Conservation (phyloP, 2,797 vertebrate genomes). For the Gymnothorax reevesii region DNA sequence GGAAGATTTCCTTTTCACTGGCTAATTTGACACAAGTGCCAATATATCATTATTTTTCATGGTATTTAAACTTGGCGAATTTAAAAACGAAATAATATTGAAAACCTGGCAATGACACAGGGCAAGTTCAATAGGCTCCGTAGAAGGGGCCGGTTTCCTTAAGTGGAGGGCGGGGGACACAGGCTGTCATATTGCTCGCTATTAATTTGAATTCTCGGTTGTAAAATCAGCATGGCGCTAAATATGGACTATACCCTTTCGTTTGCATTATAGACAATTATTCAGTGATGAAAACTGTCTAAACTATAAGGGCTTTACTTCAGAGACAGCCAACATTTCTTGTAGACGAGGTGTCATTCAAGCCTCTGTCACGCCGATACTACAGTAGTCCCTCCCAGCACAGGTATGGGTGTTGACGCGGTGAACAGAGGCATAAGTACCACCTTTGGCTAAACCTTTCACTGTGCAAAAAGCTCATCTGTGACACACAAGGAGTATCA, state of each 20-base stretch:
- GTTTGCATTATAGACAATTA: background rate
- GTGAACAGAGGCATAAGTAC: conserved; percentile 2
- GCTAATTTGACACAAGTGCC: background rate
- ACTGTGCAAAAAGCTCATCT: conserved; percentile 7
- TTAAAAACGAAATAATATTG: background rate
- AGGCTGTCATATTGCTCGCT: too few relatives aligned
- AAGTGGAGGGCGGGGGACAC: too few relatives aligned
- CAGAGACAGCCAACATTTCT: background rate
- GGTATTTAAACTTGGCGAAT: too few relatives aligned
- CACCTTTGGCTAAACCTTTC: conserved; percentile 16
- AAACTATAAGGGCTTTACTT: background rate
- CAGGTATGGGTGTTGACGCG: conserved; percentile 15
- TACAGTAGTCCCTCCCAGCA: conserved; percentile 37
- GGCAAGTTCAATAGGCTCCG: too few relatives aligned
- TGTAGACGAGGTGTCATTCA: background rate
- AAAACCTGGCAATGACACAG: background rate
- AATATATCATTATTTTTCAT: too few relatives aligned
- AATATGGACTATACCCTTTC: background rate
- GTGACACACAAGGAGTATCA: conserved; percentile 15
- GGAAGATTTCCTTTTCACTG: background rate
- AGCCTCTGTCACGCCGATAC: conserved; percentile 21
- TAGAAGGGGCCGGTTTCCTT: background rate
- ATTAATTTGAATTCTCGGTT: background rate
- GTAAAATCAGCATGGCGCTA: background rate
- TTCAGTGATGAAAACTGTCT: background rate